Evolutionary conservation across 1,140 invertebrate species (phyloP).

Genomic region (Homalodisca vitripennis): DNA sequence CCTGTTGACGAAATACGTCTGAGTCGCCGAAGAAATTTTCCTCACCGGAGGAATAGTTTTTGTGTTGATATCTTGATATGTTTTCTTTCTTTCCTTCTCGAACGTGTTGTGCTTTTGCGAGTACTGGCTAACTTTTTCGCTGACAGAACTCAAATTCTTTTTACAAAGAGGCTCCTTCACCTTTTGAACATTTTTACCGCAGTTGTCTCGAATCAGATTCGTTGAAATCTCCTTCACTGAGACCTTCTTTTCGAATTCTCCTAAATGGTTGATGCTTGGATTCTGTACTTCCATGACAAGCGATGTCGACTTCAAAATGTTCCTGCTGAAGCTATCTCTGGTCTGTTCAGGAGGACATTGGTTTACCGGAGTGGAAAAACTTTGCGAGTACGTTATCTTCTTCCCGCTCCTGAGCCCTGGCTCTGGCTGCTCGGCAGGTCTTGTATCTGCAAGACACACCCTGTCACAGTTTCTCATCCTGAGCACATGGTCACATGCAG

Average conservation of each 20-base stretch:
- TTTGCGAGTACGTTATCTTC: constrained; percentile 14
- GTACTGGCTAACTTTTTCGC: background rate
- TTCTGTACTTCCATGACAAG: constrained; percentile 25
- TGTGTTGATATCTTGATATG: background rate
- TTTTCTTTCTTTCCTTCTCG: constrained; percentile 2
- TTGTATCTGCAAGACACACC: constrained; percentile 8
- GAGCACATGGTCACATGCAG: background rate
- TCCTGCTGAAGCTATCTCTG: background rate
- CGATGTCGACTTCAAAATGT: constrained; percentile 15
- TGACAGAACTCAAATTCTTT: background rate
- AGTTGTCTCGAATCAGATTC: constrained; percentile 1
- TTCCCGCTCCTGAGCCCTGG: background rate
- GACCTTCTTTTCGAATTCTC: background rate
- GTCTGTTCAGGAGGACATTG: background rate
- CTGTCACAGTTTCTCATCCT: background rate
- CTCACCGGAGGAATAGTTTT: constrained; percentile 11
- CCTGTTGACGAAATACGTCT: constrained; percentile 12
- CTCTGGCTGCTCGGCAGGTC: background rate
- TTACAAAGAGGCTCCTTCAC: background rate
- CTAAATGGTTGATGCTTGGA: background rate
- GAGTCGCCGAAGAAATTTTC: constrained; percentile 5
- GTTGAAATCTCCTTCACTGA: constrained; percentile 15
- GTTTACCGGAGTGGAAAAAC: constrained; percentile 2
- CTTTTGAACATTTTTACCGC: background rate
- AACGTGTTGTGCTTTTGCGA: background rate